Conservation (phyloP, 2,888 invertebrate genomes). For the Scaeva pyrastri region DNA sequence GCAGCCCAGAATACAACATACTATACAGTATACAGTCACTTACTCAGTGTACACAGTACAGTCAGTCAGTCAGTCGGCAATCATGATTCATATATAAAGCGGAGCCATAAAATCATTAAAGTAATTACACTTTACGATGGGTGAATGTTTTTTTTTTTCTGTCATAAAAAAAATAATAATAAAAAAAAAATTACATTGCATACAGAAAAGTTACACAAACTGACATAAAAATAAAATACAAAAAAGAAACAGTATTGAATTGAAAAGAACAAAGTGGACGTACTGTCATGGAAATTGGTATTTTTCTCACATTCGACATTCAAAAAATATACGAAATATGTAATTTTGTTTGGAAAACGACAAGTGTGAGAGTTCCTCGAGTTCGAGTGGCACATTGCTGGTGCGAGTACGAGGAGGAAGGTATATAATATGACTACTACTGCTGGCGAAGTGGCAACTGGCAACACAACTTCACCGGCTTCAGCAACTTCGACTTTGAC, state of each 20-base stretch:
- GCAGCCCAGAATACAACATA: conserved; percentile 36
- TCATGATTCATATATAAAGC: conserved; percentile 76
- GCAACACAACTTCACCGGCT: neutral
- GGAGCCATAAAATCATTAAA: conserved; percentile 79
- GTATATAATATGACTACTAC: neutral
- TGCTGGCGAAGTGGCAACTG: neutral
- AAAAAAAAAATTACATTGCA: conserved; percentile 41
- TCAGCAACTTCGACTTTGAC: neutral
- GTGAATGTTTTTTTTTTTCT: conserved; percentile 74
- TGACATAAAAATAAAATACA: conserved; percentile 46
- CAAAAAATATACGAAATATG: conserved; percentile 40
- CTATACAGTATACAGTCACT: conserved; percentile 43
- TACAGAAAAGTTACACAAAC: conserved; percentile 30
- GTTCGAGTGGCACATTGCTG: too few species aligned
- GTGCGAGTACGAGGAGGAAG: too few species aligned
- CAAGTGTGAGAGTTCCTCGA: conserved; percentile 49
- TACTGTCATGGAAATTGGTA: conserved; percentile 64
- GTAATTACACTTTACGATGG: conserved; percentile 79
- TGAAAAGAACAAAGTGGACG: conserved; percentile 53
- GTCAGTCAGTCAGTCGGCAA: conserved; percentile 75
- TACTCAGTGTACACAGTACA: conserved; percentile 13
- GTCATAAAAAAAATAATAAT: conserved; percentile 60
- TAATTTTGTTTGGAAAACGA: conserved; percentile 42
- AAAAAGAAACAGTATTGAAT: conserved; percentile 49
- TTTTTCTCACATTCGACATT: conserved; percentile 67